phyloP scores from a whole-genome alignment of 2,888 invertebrate genomes.

The Cerastoderma edule region DNA sequence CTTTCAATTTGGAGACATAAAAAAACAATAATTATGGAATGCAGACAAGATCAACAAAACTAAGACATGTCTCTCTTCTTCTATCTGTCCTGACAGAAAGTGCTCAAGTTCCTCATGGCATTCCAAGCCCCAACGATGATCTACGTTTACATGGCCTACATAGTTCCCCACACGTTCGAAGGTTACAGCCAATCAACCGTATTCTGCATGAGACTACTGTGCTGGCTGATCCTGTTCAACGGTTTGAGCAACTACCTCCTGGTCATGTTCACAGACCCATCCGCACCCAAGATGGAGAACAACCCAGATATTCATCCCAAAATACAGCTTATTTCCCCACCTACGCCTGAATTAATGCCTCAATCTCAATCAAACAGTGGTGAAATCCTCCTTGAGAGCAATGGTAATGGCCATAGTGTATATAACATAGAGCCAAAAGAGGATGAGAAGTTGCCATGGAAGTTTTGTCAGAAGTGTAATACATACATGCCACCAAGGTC shows the following conservation, averaged over 20 bases:
- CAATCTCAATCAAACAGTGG: no score
- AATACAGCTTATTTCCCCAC: no score
- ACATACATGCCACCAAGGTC: slow-evolving; percentile 71
- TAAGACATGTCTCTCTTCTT: no score
- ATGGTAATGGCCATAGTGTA: slow-evolving; percentile 46
- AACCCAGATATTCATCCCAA: no score
- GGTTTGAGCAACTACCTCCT: slow-evolving; percentile 69
- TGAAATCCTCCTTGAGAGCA: no score
- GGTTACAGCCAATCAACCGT: slow-evolving; percentile 64
- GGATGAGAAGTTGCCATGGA: slow-evolving; percentile 65
- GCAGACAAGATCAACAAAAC: no score
- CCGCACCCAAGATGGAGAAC: slow-evolving; percentile 32
- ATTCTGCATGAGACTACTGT: slow-evolving; percentile 69
- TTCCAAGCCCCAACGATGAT: slow-evolving; percentile 69
- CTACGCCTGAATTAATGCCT: no score
- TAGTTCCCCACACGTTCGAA: slow-evolving; percentile 66
- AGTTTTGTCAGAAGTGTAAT: slow-evolving; percentile 68
- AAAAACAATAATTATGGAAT: no score
- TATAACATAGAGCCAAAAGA: slow-evolving; percentile 47
- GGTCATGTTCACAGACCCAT: slow-evolving; percentile 64
- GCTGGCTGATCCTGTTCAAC: slow-evolving; percentile 61
- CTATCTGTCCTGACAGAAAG: no score
- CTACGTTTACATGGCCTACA: slow-evolving; percentile 61
- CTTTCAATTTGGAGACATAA: no score
- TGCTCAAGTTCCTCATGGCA: slow-evolving; percentile 59